These are phyloP conservation scores for Apogon talboti DNA, from an alignment of 2,797 vertebrate genomes.

Conservation along the genomic window DNA sequence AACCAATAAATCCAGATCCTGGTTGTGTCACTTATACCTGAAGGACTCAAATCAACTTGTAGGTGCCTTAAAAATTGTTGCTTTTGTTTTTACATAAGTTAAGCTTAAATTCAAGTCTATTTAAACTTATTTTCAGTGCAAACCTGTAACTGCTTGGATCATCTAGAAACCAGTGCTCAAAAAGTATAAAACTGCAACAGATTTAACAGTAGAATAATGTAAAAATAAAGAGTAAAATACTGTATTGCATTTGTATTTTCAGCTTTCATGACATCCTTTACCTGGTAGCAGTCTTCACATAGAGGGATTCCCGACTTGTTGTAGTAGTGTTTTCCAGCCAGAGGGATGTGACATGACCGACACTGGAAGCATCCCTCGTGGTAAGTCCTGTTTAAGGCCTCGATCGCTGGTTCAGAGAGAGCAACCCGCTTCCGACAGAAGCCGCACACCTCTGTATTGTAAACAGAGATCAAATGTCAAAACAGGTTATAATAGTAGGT, in stretches of 20 bases:
- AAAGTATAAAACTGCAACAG: too few species aligned
- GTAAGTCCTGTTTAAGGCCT: slow-evolving; percentile 92
- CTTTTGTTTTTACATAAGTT: too few species aligned
- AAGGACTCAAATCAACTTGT: neutral
- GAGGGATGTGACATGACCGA: slow-evolving; percentile 84
- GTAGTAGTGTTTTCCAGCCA: slow-evolving; percentile 92
- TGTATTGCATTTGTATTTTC: slow-evolving; percentile 1
- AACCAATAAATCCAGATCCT: too few species aligned
- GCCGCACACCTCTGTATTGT: slow-evolving; percentile 88
- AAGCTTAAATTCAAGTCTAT: too few species aligned
- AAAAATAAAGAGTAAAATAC: slow-evolving; percentile 1
- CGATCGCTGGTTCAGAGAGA: slow-evolving; percentile 82
- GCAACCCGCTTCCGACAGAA: slow-evolving; percentile 91
- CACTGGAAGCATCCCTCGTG: slow-evolving; percentile 93
- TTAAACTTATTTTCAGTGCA: too few species aligned
- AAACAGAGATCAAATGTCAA: slow-evolving; percentile 48
- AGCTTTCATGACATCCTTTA: slow-evolving; percentile 46
- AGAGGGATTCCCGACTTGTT: slow-evolving; percentile 90
- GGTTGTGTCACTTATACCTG: too few species aligned
- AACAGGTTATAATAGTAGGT: slow-evolving; percentile 7
- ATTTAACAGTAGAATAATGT: too few species aligned
- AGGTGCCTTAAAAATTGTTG: neutral
- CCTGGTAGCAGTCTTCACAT: slow-evolving; percentile 92
- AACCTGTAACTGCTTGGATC: too few species aligned
- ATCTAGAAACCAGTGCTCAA: too few species aligned